Evolutionary conservation across 92 coral and sea anemone genomes (phyloP).

Genomic region (Desmophyllum pertusum): DNA sequence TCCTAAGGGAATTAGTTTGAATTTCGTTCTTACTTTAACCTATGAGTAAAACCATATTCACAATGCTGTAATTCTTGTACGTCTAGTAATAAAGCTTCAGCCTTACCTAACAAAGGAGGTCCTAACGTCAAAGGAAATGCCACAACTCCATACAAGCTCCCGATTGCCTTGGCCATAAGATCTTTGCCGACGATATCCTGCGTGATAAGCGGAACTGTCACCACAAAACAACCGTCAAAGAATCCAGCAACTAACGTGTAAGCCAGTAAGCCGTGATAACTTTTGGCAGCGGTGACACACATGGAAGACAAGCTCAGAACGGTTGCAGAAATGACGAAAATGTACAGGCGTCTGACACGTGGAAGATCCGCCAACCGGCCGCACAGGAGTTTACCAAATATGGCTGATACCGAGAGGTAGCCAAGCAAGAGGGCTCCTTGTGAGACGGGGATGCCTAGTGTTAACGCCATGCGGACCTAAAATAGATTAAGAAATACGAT

Average conservation of each 20-base stretch:
- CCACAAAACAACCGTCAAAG: slow-evolving; percentile 86
- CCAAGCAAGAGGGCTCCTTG: slow-evolving; percentile 81
- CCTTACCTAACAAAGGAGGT: slow-evolving; percentile 77
- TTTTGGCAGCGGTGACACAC: slow-evolving; percentile 73
- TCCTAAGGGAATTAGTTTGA: background rate
- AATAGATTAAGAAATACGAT: background rate
- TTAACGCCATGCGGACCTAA: slow-evolving; percentile 69
- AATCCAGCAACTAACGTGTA: slow-evolving; percentile 76
- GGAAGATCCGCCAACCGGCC: slow-evolving; percentile 82
- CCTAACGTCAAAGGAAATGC: slow-evolving; percentile 79
- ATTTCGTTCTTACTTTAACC: background rate
- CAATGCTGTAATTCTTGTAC: background rate
- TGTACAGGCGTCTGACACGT: slow-evolving; percentile 64
- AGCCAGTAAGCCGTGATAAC: slow-evolving; percentile 65
- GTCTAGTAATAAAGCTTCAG: background rate
- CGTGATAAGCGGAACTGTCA: slow-evolving; percentile 72
- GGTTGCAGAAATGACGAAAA: slow-evolving; percentile 48
- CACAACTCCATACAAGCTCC: slow-evolving; percentile 69
- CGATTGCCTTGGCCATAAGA: slow-evolving; percentile 72
- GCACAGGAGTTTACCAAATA: slow-evolving; percentile 79
- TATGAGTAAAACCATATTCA: background rate
- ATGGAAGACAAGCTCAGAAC: slow-evolving; percentile 53
- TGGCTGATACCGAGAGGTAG: slow-evolving; percentile 74
- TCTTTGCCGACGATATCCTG: slow-evolving; percentile 78
- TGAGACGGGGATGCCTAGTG: slow-evolving; percentile 69